Conservation (phyloP, 2,888 invertebrate genomes). For the Coelinius sp. region DNA sequence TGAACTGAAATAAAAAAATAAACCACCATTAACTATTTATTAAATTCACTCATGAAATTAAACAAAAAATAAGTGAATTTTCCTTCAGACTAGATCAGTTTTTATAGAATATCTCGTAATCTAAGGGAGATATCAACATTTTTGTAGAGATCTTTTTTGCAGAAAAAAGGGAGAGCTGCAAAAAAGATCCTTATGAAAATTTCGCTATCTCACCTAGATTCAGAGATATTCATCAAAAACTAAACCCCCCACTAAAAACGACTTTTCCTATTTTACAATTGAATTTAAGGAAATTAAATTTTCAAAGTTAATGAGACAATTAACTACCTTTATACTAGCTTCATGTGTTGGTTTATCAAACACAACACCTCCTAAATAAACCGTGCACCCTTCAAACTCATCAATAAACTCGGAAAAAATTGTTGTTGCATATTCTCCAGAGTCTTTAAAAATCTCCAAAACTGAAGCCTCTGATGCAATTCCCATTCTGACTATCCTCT, state of each 20-base stretch:
- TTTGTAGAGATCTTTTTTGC: too few species aligned
- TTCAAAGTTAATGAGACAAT: neutral
- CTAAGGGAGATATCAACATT: too few species aligned
- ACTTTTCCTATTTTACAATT: neutral
- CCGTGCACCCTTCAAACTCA: conserved; percentile 65
- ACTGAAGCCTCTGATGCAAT: conserved; percentile 69
- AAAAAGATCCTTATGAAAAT: too few species aligned
- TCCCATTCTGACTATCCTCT: conserved; percentile 64
- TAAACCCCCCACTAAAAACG: too few species aligned
- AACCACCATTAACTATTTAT: conserved; percentile 5
- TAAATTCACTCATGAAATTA: too few species aligned
- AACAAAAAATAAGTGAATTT: too few species aligned
- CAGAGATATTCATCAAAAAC: too few species aligned
- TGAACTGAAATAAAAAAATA: conserved; percentile 61
- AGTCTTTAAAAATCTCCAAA: conserved; percentile 70
- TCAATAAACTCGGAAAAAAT: conserved; percentile 66
- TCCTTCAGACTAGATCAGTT: too few species aligned
- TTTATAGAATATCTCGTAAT: too few species aligned
- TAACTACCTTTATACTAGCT: conserved; percentile 63
- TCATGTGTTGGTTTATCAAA: conserved; percentile 62
- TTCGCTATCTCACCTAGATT: too few species aligned
- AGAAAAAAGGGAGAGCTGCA: too few species aligned
- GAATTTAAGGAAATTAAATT: too few species aligned
- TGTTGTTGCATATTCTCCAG: conserved; percentile 69
- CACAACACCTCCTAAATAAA: conserved; percentile 62